phyloP scores from a whole-genome alignment of 1,140 invertebrate species.

The Calycopis cecrops region DNA sequence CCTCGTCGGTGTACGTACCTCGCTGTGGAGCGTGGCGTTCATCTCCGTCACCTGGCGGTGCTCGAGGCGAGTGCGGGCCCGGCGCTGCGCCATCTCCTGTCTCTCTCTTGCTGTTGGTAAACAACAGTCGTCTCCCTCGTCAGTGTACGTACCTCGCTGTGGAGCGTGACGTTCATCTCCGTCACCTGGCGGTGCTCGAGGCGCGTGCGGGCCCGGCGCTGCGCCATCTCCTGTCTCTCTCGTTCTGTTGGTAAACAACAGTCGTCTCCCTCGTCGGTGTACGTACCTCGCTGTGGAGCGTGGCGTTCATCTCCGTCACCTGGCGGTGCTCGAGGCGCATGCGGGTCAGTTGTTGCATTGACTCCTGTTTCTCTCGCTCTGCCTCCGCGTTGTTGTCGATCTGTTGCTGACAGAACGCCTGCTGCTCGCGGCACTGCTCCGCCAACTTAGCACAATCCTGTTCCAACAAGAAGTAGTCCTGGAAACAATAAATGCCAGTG shows the following conservation, averaged over 20 bases:
- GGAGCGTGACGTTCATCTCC: too few species aligned
- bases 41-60: constrained; percentile 33
- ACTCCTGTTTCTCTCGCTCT: constrained; percentile 37
- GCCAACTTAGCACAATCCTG: constrained; percentile 43
- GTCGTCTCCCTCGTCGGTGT: too few species aligned
- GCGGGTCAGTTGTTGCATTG: constrained; percentile 40
- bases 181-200: too few species aligned
- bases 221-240: too few species aligned
- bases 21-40: constrained; percentile 43
- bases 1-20: constrained; percentile 51
- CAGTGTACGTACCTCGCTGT: too few species aligned
- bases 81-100: constrained; percentile 33
- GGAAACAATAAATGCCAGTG: constrained; percentile 1
- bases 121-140: constrained; percentile 60
- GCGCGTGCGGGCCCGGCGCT: too few species aligned
- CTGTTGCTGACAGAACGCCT: constrained; percentile 64
- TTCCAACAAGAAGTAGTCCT: constrained; percentile 59
- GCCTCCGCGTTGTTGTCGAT: constrained; percentile 55
- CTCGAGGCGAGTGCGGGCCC: constrained; percentile 37
- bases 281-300: constrained; percentile 53
- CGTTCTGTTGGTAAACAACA: too few species aligned
- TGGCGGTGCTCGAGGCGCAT: constrained; percentile 32
- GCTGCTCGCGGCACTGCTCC: constrained; percentile 61
- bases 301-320: constrained; percentile 35
- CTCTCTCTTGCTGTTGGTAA: constrained; percentile 60